Evolutionary conservation across 2,797 vertebrate genomes (phyloP).

Genomic region (Glyptemys insculpta): DNA sequence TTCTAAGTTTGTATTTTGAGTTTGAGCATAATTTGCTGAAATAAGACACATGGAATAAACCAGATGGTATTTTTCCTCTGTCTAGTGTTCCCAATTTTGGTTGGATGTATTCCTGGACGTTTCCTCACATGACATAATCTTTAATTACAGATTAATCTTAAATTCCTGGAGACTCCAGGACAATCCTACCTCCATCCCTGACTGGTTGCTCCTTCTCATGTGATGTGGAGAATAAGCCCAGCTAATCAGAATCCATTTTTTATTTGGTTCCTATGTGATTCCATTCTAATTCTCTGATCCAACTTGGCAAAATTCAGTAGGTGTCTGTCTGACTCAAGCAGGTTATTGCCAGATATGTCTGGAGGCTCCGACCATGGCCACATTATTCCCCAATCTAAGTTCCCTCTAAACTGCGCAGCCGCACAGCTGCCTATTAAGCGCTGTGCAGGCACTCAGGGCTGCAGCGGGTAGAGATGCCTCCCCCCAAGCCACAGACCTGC

Average conservation of each 20-base stretch:
- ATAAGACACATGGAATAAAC: slow-evolving; percentile 34
- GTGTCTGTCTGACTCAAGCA: background rate
- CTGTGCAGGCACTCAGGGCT: too few species aligned
- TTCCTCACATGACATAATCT: too few species aligned
- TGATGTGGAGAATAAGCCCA: background rate
- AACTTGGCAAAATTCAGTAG: slow-evolving; percentile 14
- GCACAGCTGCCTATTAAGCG: too few species aligned
- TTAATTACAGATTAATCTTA: too few species aligned
- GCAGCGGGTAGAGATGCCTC: too few species aligned
- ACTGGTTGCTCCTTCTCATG: background rate
- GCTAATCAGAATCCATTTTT: background rate
- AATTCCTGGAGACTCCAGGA: too few species aligned
- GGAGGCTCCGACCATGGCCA: background rate
- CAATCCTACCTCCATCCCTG: background rate
- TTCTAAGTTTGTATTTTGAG: background rate
- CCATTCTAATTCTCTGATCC: background rate
- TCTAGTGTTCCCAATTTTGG: background rate
- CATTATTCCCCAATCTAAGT: background rate
- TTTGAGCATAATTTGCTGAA: background rate
- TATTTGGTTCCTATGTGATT: background rate
- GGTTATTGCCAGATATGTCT: background rate
- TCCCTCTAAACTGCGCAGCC: too few species aligned
- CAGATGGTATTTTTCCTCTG: slow-evolving; percentile 3
- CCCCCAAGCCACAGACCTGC: too few species aligned
- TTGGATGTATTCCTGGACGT: too few species aligned